Conservation (phyloP, 2,888 invertebrate genomes). For the Eulithis prunata region DNA sequence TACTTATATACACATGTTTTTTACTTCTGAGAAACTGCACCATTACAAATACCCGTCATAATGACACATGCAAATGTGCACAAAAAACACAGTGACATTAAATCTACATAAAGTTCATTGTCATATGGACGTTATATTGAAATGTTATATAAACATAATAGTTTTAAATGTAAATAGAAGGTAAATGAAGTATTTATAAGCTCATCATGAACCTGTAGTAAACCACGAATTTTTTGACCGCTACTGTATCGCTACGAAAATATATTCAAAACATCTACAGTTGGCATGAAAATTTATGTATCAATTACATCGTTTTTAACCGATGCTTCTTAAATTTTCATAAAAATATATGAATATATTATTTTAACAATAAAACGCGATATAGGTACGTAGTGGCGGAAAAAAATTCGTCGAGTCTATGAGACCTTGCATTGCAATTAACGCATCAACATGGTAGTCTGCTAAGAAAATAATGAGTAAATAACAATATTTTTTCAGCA, state of each 20-base stretch:
- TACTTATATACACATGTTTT: too few species aligned
- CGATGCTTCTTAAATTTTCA: neutral
- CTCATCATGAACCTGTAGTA: neutral
- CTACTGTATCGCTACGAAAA: neutral
- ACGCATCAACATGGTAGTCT: neutral
- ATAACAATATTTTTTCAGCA: too few species aligned
- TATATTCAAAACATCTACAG: neutral
- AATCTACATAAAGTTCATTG: too few species aligned
- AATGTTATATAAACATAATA: too few species aligned
- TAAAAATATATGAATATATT: neutral
- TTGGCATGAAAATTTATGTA: slow-evolving; percentile 1
- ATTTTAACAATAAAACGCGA: neutral
- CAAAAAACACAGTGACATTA: too few species aligned
- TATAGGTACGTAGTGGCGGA: neutral
- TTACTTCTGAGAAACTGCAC: too few species aligned
- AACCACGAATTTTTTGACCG: neutral
- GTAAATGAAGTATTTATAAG: neutral
- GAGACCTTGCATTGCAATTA: neutral
- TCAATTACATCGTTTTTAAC: neutral
- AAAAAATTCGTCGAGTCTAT: neutral
- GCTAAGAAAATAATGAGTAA: too few species aligned
- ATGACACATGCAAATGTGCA: too few species aligned
- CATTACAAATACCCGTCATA: too few species aligned
- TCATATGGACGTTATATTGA: too few species aligned
- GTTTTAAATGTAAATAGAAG: neutral